These are phyloP conservation scores for Ianthella basta DNA, from an alignment of 37 sponge, comb jelly and placozoan species.

Conservation along the genomic window DNA sequence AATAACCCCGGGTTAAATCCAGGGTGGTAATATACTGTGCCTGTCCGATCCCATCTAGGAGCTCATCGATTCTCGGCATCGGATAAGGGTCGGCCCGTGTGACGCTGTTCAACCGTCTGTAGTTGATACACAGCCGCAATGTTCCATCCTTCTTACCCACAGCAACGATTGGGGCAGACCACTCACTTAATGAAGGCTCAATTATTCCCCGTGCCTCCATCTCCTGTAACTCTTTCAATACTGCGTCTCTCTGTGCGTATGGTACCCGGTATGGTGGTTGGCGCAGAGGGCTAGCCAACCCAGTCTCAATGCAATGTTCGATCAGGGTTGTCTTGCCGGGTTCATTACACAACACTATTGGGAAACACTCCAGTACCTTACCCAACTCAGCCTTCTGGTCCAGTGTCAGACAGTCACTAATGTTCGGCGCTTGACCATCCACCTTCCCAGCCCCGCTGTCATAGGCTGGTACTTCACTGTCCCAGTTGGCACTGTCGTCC, in stretches of 20 bases:
- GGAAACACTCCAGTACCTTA: not conserved
- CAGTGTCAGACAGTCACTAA: too few relatives aligned
- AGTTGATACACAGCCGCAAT: conserved; percentile 31
- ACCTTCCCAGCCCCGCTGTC: too few relatives aligned
- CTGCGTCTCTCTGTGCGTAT: conserved; percentile 32
- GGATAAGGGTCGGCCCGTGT: conserved; percentile 67
- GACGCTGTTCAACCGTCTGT: conserved; percentile 53
- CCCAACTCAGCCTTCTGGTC: conserved; percentile 17
- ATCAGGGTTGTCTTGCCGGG: conserved; percentile 40
- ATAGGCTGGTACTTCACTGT: too few relatives aligned
- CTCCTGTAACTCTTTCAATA: conserved; percentile 28
- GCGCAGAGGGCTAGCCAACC: not conserved
- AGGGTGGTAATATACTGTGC: conserved; percentile 50
- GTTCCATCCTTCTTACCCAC: conserved; percentile 56
- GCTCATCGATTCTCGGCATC: conserved; percentile 61
- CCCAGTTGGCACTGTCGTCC: too few relatives aligned
- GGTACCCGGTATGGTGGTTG: conserved; percentile 53
- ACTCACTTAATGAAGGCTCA: conserved; percentile 42
- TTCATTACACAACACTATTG: not conserved
- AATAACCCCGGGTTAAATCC: conserved; percentile 67
- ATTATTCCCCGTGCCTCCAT: conserved; percentile 48
- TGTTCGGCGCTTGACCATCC: too few relatives aligned
- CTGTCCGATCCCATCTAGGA: too few relatives aligned
- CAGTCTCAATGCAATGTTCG: conserved; percentile 24
- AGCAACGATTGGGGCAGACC: conserved; percentile 51